Base-by-base conservation (phyloP, 2,797 vertebrate species). In the Miichthys miiuy region DNA sequence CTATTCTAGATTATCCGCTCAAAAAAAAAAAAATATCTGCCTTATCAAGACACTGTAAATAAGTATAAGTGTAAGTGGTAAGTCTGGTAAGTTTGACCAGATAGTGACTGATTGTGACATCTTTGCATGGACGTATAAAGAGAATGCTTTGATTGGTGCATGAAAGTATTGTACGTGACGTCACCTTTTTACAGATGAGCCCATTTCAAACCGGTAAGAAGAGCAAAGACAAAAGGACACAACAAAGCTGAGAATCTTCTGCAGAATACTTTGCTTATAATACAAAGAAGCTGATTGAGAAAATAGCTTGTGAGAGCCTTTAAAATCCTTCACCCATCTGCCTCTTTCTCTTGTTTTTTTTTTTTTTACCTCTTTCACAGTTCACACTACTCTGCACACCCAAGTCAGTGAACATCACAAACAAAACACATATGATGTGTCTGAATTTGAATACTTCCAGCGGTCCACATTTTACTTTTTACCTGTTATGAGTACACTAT, bases 381-480 rank as follows among this genome's bases (percentile, higher is more conserved):
- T 51, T 54, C 21, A 12, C 9, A 21, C 25, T 3, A 4, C 27
- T 56, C 52, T 72, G 64, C 38, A 23, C 50, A 58, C 1, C 13
- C 65, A 80, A 71, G 17, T 20, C 60, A 58, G 41, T 9, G 66
- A 77, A n/a, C 68, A 56, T 54, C 51, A 8, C 25, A 48, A 38
- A 57, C 21, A 61, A 52, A 68, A 68, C n/a, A 55, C 44, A 34
- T 9, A 34, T 34, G 30, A 34, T 34, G 30, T 34, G 30, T 34
- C 30, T 34, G 7, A 8, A 34, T 34, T 34, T 34, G 34, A 2
- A 34, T 34, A 34, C 44, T 70, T 54, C 68, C 48, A 55, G 46
- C 6, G 30, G 8, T 38, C 34, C 34, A 38, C 34, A 38, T 38
- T 38, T 38, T 8, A 38, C 34, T 38, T 38, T 38, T 38, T 9